These are phyloP conservation scores for Berghia stephanieae DNA, from an alignment of 1,140 invertebrate genomes.

Conservation along the genomic window DNA sequence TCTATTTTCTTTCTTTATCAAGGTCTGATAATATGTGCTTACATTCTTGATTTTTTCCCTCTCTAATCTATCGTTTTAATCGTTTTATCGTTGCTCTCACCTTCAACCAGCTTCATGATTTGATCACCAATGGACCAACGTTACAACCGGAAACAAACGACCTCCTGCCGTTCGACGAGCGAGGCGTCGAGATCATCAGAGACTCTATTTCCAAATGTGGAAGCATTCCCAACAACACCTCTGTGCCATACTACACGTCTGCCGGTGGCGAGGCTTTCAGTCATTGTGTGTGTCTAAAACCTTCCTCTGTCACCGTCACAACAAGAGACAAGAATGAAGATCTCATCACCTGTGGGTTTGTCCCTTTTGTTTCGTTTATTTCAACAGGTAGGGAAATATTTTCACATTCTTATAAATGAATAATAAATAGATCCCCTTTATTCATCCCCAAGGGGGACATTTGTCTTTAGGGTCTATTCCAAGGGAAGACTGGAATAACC, in stretches of 20 bases:
- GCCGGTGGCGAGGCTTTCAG: constrained; percentile 68
- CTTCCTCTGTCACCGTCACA: constrained; percentile 63
- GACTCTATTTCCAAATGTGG: constrained; percentile 64
- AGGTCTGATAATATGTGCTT: no score
- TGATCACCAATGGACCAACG: constrained; percentile 63
- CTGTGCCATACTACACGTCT: constrained; percentile 66
- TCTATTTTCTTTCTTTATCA: no score
- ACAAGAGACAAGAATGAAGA: constrained; percentile 66
- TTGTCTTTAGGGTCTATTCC: no score
- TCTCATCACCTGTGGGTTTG: constrained; percentile 61
- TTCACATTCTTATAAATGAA: not conserved
- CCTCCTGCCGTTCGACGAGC: constrained; percentile 63
- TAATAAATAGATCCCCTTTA: no score
- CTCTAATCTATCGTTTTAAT: no score
- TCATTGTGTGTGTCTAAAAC: constrained; percentile 58
- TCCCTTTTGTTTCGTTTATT: constrained; percentile 43
- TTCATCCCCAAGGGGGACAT: no score
- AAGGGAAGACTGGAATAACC: no score
- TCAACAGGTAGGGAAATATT: constrained; percentile 20
- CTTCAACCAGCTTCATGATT: constrained; percentile 59
- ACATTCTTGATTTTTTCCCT: no score
- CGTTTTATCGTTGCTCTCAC: not conserved
- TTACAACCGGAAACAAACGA: constrained; percentile 68
- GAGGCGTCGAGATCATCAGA: constrained; percentile 57
- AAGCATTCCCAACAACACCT: constrained; percentile 64